These are phyloP conservation scores for Stichodactyla mertensii DNA, from an alignment of 64 coral and sea anemone species.

Conservation along the genomic window DNA sequence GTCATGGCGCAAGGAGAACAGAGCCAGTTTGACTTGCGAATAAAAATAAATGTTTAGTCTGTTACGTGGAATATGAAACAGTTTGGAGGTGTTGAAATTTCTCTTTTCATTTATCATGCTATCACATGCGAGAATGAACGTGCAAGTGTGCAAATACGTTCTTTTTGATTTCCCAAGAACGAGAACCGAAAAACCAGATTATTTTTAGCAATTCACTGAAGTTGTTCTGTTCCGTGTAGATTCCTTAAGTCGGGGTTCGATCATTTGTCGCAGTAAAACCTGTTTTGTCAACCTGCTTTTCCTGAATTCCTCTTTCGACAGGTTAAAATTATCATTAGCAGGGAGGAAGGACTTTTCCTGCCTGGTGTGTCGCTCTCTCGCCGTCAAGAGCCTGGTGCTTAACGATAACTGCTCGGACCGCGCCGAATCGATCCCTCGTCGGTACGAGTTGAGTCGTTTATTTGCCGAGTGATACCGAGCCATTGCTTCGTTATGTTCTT, in stretches of 20 bases:
- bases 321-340: neutral
- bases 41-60: too few species aligned
- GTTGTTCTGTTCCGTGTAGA: neutral
- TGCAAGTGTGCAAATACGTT: too few species aligned
- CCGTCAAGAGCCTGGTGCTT: constrained; percentile 3
- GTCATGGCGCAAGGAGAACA: too few species aligned
- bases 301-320: neutral
- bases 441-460: constrained; percentile 1
- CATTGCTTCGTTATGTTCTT: neutral
- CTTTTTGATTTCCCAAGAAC: too few species aligned
- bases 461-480: neutral
- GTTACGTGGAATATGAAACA: too few species aligned
- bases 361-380: constrained; percentile 1
- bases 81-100: too few species aligned
- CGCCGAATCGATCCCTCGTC: constrained; percentile 9
- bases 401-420: constrained; percentile 22
- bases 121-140: too few species aligned
- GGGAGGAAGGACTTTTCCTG: neutral
- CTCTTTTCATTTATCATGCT: too few species aligned
- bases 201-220: neutral
- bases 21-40: too few species aligned
- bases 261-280: constrained; percentile 18
- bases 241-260: neutral
- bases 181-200: neutral
- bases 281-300: constrained; percentile 11